Conservation (phyloP, 2,113 vertebrate species). For the Acrocephalus kingi region DNA sequence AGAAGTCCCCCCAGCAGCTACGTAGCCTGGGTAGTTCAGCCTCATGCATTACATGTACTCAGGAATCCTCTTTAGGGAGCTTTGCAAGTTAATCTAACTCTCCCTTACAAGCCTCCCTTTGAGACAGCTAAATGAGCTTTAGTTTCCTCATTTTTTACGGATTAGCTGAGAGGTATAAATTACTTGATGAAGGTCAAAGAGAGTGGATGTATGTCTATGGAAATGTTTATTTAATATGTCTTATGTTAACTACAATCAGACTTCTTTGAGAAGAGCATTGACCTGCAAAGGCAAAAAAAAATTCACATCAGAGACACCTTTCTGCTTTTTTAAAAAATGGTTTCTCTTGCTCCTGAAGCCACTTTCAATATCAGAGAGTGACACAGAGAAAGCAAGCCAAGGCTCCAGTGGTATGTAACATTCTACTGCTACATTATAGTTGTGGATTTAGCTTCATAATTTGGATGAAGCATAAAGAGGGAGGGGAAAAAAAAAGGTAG, state of each 20-base stretch:
- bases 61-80: constrained; percentile 13
- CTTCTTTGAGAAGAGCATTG: neutral
- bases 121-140: constrained; percentile 38
- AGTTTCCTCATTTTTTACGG: neutral
- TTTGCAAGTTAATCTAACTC: constrained; percentile 42
- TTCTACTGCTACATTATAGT: neutral
- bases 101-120: constrained; percentile 28
- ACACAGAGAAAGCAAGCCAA: neutral
- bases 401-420: neutral
- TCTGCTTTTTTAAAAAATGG: neutral
- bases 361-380: neutral
- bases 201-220: neutral
- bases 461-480: neutral
- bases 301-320: neutral
- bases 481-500: neutral
- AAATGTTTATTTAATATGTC: neutral
- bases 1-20: neutral
- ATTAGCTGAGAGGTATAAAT: neutral
- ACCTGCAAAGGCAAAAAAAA: neutral
- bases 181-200: constrained; percentile 22
- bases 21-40: neutral
- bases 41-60: neutral
- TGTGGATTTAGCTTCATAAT: neutral
- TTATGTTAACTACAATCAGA: neutral
- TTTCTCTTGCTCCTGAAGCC: neutral